Base-by-base conservation (phyloP, 1,140 invertebrate species). In the Polypedilum vanderplanki region DNA sequence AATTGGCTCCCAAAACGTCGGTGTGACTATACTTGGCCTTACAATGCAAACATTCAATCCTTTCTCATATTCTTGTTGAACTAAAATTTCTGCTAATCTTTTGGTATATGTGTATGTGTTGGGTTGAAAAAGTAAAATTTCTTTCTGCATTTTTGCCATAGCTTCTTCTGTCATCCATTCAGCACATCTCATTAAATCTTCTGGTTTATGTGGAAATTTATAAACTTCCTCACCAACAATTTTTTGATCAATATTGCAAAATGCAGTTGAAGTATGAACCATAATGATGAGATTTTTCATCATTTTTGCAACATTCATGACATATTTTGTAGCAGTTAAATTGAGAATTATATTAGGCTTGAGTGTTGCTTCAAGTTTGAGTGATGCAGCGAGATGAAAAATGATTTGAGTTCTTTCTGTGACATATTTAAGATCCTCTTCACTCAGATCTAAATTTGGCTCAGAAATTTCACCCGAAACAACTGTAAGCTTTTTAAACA, bases 351-450 rank as follows among this genome's bases (percentile, higher is more conserved):
- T 83, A 12, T 88, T 86, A 65, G 86, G 85, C 75, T 85, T 86
- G 0, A 90, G 79, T 1, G 83, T 84, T 0, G 88, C 87, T 75
- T 90, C 88, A 40, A 90, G 81, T 74, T 84, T 86, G 12, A 90
- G 86, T 1, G 92, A 95, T 0, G 94, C 94, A 0, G 93, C 94
- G 18, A 89, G 90, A 80, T 96, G 93, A 80, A 95, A 94, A 0
- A 96, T 87, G 10, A 95, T 73, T 74, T 81, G 78, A 1, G 65
- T 70, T 7, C 9, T 70, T 7, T 70, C 65, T n/a, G 67, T 75
- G 1, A 70, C 46, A 15, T 75, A 41, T 1, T 74, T 18, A 15
- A 22, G 17, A 1, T 92, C 87, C 65, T 86, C 81, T 1, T 86
- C 80, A 77, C 75, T 73, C 75, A 75, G 17, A 24, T 24, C 65